A percentile compares a stretch with the other conserved stretches of the same genome.
phyloP scores from a whole-genome alignment of 2,113 vertebrate genomes.

The Phalacrocorax aristotelis region DNA sequence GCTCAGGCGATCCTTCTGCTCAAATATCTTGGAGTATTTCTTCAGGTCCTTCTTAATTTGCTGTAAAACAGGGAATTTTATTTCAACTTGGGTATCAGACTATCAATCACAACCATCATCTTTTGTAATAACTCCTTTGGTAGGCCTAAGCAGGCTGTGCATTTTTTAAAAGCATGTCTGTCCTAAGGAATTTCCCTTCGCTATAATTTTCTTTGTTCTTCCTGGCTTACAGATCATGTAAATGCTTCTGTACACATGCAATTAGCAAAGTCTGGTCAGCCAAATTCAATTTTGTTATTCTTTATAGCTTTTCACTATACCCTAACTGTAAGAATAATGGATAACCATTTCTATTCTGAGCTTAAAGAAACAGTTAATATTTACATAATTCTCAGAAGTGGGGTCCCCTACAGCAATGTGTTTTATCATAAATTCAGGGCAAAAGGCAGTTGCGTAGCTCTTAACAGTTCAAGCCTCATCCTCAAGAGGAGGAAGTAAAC shows the following conservation, averaged over 20 bases:
- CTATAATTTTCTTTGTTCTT: background rate
- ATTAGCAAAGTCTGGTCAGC: background rate
- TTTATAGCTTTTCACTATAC: background rate
- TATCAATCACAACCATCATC: background rate
- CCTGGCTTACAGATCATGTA: background rate
- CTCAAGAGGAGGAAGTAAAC: background rate
- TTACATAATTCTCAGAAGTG: background rate
- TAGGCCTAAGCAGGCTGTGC: background rate
- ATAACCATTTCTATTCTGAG: background rate
- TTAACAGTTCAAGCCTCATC: background rate
- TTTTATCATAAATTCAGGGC: background rate
- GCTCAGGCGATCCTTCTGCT: constrained; percentile 98
- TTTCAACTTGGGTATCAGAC: background rate
- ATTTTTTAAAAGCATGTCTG: background rate
- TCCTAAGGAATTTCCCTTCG: background rate
- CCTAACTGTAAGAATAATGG: background rate
- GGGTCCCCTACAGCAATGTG: background rate
- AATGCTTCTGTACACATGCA: background rate
- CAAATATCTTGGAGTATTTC: constrained; percentile 99
- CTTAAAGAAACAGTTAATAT: background rate
- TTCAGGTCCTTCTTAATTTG: constrained; percentile 98
- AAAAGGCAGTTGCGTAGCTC: background rate
- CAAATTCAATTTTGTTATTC: background rate
- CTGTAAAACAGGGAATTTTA: constrained; percentile 70
- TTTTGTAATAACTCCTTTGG: background rate